phyloP scores from a whole-genome alignment of 2,888 invertebrate genomes.

The Platynereis dumerilii region DNA sequence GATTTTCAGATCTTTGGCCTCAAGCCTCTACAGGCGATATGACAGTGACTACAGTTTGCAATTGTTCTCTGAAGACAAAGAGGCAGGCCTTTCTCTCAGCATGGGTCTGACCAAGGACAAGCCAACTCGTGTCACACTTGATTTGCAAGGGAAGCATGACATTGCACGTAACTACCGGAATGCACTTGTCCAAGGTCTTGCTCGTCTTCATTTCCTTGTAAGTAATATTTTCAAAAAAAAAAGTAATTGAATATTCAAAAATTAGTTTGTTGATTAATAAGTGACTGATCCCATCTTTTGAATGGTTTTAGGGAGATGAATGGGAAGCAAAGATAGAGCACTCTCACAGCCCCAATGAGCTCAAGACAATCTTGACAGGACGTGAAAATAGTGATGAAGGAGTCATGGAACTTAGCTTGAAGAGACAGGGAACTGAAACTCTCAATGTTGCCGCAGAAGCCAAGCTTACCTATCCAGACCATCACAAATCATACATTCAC shows the following conservation, averaged over 20 bases:
- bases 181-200: too few relatives aligned
- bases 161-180: too few relatives aligned
- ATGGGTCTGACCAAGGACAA: not conserved
- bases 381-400: slow-evolving; percentile 10
- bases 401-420: slow-evolving; percentile 23
- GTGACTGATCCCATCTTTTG: not conserved
- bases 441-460: slow-evolving; percentile 20
- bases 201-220: too few relatives aligned
- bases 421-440: slow-evolving; percentile 25
- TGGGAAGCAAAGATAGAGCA: slow-evolving; percentile 25
- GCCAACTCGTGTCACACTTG: not conserved
- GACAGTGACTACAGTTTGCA: slow-evolving; percentile 27
- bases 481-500: slow-evolving; percentile 22
- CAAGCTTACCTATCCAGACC: slow-evolving; percentile 29
- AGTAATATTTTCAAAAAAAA: too few relatives aligned
- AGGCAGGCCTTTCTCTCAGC: not conserved
- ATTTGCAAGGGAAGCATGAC: not conserved
- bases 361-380: slow-evolving; percentile 22
- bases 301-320: slow-evolving; percentile 22
- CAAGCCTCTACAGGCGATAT: slow-evolving; percentile 23
- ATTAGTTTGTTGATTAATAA: not conserved
- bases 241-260: too few relatives aligned
- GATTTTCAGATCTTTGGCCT: slow-evolving; percentile 22
- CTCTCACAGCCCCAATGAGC: slow-evolving; percentile 16
- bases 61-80: not conserved